phyloP scores from a whole-genome alignment of 2,797 vertebrate species.

The Liparis tanakae region DNA sequence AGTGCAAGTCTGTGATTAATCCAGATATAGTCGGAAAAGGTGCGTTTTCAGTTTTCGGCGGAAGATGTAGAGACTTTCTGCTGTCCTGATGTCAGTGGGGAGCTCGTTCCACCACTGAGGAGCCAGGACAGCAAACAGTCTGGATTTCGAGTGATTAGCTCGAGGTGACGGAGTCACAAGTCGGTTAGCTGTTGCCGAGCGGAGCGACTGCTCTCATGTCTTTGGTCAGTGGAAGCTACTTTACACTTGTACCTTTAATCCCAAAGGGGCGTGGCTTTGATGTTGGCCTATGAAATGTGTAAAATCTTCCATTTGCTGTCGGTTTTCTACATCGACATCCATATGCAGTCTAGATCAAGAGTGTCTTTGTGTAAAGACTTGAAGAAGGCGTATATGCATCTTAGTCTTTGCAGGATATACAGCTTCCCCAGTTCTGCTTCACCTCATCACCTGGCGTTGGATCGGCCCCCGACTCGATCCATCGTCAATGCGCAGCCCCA shows the following conservation, averaged over 20 bases:
- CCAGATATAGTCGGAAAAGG: too few species aligned
- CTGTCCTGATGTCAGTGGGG: too few species aligned
- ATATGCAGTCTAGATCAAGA: neutral
- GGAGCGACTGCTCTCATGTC: too few species aligned
- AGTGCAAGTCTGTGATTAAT: too few species aligned
- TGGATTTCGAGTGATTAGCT: too few species aligned
- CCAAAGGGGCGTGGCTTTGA: neutral
- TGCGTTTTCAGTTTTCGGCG: too few species aligned
- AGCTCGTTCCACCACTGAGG: too few species aligned
- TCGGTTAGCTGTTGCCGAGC: too few species aligned
- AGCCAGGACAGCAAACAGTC: too few species aligned
- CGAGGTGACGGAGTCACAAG: too few species aligned
- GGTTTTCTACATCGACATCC: neutral
- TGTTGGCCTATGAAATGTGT: neutral
- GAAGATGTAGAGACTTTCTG: too few species aligned
- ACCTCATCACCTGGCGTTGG: conserved; percentile 25
- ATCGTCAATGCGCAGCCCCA: conserved; percentile 35
- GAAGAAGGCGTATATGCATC: neutral
- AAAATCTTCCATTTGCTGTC: neutral
- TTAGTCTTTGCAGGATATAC: conserved; percentile 7
- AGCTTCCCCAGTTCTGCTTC: neutral
- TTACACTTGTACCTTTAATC: neutral
- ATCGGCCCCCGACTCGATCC: conserved; percentile 29
- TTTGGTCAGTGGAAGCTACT: neutral
- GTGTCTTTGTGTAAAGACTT: conserved; percentile 1